Percentiles rank a stretch among this genome's conserved stretches.
Evolutionary conservation across 2,113 vertebrate genomes (phyloP).

Genomic region (Colinus virginianus): DNA sequence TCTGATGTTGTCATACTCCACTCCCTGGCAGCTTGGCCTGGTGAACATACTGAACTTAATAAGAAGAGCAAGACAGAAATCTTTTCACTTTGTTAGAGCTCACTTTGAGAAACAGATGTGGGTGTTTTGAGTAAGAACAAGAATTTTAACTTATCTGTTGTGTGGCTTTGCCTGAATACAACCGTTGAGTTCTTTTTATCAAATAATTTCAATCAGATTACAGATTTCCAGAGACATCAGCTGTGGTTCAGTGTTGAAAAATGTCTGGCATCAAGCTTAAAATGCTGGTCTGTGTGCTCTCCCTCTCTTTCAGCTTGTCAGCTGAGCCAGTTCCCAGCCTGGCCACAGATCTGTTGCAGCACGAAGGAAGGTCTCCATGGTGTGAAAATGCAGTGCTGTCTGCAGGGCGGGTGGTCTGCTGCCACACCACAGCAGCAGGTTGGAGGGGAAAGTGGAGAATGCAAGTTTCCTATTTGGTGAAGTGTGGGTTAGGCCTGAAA

Average conservation of each 20-base stretch:
- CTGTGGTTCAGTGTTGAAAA: not conserved
- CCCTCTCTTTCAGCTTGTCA: not conserved
- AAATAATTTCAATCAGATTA: not conserved
- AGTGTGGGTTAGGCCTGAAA: not conserved
- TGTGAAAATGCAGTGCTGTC: not conserved
- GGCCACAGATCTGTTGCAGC: not conserved
- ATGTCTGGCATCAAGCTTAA: not conserved
- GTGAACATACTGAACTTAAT: not conserved
- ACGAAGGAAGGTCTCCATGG: not conserved
- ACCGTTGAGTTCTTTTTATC: not conserved
- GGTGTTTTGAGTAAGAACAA: not conserved
- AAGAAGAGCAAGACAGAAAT: not conserved
- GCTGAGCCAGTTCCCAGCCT: not conserved
- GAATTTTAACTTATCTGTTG: not conserved
- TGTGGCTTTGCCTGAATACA: not conserved
- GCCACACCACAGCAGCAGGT: not conserved
- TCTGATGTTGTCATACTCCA: rapidly evolving
- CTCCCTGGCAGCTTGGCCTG: not conserved
- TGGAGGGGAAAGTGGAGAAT: rapidly evolving
- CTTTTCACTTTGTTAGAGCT: not conserved
- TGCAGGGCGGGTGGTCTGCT: not conserved
- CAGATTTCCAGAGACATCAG: not conserved
- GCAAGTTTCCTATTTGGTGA: not conserved
- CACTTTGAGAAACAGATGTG: not conserved
- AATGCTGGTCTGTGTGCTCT: not conserved